Percentiles rank a stretch among this genome's conserved stretches.
phyloP scores from a whole-genome alignment of 2,888 invertebrate genomes.

The Ophonus ardosiacus region DNA sequence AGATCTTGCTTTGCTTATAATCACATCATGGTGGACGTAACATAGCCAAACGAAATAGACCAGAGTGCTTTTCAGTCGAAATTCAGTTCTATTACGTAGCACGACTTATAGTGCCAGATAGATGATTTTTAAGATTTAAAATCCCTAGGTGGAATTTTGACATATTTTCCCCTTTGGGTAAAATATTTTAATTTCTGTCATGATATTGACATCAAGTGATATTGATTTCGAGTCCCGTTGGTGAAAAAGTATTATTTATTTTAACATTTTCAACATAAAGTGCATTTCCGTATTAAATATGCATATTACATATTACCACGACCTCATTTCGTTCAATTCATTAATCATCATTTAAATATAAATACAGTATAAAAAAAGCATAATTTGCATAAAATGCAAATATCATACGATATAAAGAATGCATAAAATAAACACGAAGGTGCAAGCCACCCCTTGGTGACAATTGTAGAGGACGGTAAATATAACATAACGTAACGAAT shows the following conservation, averaged over 20 bases:
- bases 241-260: too few relatives aligned
- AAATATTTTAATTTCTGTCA: too few relatives aligned
- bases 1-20: constrained; percentile 23
- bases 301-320: background rate
- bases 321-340: background rate
- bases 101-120: too few relatives aligned
- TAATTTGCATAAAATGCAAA: background rate
- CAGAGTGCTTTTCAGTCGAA: too few relatives aligned
- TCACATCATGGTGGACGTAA: background rate
- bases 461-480: too few relatives aligned
- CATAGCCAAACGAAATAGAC: background rate
- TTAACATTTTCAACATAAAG: background rate
- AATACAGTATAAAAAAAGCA: background rate
- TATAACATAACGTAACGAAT: background rate
- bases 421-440: background rate
- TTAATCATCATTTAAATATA: background rate
- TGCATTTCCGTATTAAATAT: background rate
- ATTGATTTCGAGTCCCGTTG: too few relatives aligned
- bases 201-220: too few relatives aligned
- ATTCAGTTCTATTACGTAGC: too few relatives aligned
- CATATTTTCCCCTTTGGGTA: background rate
- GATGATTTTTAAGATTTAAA: too few relatives aligned
- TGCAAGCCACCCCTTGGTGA: too few relatives aligned
- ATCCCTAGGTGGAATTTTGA: background rate
- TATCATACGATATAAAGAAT: background rate